These are phyloP conservation scores for Volucella bombylans DNA, from an alignment of 2,888 invertebrate species.

Conservation along the genomic window DNA sequence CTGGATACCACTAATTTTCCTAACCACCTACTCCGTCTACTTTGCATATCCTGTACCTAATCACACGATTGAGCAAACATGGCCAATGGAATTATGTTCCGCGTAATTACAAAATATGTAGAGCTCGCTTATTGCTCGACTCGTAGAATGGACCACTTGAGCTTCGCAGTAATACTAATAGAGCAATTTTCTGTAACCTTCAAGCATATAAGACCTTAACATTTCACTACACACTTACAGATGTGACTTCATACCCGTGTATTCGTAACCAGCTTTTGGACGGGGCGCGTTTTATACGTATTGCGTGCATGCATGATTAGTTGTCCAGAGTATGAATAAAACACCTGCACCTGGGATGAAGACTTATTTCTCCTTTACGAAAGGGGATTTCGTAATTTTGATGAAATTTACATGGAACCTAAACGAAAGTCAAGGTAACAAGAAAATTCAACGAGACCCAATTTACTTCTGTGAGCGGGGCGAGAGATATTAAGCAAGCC, in stretches of 20 bases:
- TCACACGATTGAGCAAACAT: slow-evolving; percentile 68
- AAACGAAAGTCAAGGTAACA: slow-evolving; percentile 26
- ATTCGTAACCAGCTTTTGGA: slow-evolving; percentile 2
- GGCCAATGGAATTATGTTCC: slow-evolving; percentile 59
- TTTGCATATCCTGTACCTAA: slow-evolving; percentile 53
- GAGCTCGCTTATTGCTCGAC: slow-evolving; percentile 29
- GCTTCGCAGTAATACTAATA: slow-evolving; percentile 56
- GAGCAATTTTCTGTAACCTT: slow-evolving; percentile 71
- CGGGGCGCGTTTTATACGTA: too few relatives aligned
- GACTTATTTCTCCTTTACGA: slow-evolving; percentile 17
- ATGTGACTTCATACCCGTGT: background rate
- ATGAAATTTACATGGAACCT: slow-evolving; percentile 43
- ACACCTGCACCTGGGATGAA: slow-evolving; percentile 41
- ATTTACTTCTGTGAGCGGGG: background rate
- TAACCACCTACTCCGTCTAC: slow-evolving; percentile 31
- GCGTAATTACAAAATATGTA: slow-evolving; percentile 48
- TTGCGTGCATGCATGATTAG: slow-evolving; percentile 57
- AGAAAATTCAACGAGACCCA: slow-evolving; percentile 16
- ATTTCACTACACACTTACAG: slow-evolving; percentile 26
- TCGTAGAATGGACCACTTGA: slow-evolving; percentile 40
- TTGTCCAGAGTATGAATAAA: slow-evolving; percentile 31
- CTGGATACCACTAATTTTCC: slow-evolving; percentile 28
- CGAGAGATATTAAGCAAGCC: slow-evolving; percentile 56
- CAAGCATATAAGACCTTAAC: slow-evolving; percentile 64
- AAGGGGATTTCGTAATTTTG: slow-evolving; percentile 44